phyloP scores from a whole-genome alignment of 1,140 invertebrate genomes.

The Drosophila nasuta region DNA sequence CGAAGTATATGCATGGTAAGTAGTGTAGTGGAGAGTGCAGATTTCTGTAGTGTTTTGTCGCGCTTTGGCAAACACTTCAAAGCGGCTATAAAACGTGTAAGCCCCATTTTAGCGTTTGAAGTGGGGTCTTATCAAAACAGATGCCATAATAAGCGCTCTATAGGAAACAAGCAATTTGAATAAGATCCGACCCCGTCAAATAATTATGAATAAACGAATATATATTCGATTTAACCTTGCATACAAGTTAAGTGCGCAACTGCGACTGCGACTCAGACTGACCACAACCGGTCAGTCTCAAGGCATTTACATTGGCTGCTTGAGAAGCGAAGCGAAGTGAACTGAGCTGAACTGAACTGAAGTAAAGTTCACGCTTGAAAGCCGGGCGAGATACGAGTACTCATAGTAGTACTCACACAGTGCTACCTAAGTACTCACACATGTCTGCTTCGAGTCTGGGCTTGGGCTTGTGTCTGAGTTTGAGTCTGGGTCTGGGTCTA shows the following conservation, averaged over 20 bases:
- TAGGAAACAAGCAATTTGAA: conserved; percentile 45
- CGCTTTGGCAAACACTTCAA: conserved; percentile 19
- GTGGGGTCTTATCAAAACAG: conserved; percentile 22
- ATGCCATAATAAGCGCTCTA: conserved; percentile 7
- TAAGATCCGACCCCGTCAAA: conserved; percentile 18
- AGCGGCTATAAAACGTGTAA: conserved; percentile 22
- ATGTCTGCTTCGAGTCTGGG: conserved; percentile 31
- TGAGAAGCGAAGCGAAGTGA: conserved; percentile 41
- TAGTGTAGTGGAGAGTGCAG: background rate
- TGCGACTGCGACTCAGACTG: conserved; percentile 36
- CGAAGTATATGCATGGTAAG: background rate
- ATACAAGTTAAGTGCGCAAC: conserved; percentile 49
- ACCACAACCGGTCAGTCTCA: conserved; percentile 73
- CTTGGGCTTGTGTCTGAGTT: conserved; percentile 1
- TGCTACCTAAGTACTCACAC: conserved; percentile 13
- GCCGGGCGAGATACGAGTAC: conserved; percentile 22
- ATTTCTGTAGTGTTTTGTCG: conserved; percentile 32
- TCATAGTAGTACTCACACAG: conserved; percentile 3
- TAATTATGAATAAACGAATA: conserved; percentile 48
- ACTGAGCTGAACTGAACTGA: conserved; percentile 27
- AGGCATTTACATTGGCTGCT: conserved; percentile 63
- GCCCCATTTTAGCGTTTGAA: background rate
- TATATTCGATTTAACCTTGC: conserved; percentile 60
- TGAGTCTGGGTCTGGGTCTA: conserved; percentile 37
- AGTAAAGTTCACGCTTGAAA: conserved; percentile 61